Evolutionary conservation across 2,113 vertebrate species (phyloP).

Genomic region (Capra hircus): DNA sequence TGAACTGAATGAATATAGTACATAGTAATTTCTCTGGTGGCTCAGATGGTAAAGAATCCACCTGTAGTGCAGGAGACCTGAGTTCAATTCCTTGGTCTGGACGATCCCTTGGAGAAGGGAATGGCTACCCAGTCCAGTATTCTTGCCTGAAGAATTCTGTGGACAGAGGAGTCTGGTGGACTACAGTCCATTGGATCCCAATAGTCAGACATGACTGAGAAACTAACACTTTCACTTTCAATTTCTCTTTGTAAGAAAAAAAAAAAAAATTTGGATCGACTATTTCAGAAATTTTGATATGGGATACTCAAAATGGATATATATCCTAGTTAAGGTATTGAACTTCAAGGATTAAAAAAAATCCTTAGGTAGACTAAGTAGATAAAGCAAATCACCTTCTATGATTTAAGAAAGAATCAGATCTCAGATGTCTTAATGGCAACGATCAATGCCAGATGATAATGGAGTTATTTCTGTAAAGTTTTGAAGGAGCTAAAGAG

Average conservation of each 20-base stretch:
- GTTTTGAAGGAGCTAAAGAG: background rate
- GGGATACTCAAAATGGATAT: background rate
- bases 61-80: background rate
- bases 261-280: background rate
- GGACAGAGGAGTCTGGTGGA: background rate
- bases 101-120: background rate
- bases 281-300: background rate
- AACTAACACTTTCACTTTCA: background rate
- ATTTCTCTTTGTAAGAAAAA: background rate
- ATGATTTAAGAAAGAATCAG: background rate
- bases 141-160: background rate
- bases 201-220: background rate
- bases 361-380: background rate
- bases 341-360: background rate
- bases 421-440: background rate
- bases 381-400: background rate
- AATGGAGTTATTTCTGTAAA: background rate
- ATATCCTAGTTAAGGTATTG: background rate
- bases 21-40: background rate
- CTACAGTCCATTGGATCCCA: background rate
- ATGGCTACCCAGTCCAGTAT: background rate
- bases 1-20: background rate
- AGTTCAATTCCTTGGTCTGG: background rate
- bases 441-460: background rate
- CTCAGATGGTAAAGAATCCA: background rate